Evolutionary conservation across 1,140 invertebrate species (phyloP).

Genomic region (Sweltsa coloradensis): DNA sequence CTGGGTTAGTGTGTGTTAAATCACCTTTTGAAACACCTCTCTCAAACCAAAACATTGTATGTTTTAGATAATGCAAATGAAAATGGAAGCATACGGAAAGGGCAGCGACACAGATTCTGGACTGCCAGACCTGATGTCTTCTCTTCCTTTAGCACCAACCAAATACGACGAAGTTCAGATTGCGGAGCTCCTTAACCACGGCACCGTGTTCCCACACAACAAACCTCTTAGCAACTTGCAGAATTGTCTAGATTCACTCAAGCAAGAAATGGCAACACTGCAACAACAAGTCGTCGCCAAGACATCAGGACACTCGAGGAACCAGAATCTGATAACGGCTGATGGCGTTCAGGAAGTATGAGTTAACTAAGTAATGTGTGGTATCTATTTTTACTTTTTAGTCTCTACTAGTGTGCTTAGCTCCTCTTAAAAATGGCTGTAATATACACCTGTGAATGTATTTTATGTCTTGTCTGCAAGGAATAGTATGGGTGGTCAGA

Average conservation of each 20-base stretch:
- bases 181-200: conserved; percentile 13
- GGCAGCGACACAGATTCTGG: conserved; percentile 7
- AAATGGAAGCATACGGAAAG: conserved; percentile 5
- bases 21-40: too few species aligned
- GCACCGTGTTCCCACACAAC: conserved; percentile 11
- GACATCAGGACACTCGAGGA: conserved; percentile 3
- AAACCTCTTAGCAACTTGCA: conserved; percentile 11
- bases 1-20: too few species aligned
- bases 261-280: conserved; percentile 9
- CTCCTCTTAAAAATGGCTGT: too few species aligned
- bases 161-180: conserved; percentile 20
- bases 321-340: too few species aligned
- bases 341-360: too few species aligned
- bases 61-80: conserved; percentile 8
- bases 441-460: too few species aligned
- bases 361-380: too few species aligned
- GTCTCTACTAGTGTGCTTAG: too few species aligned
- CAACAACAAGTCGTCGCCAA: conserved; percentile 6
- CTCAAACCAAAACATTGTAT: too few species aligned
- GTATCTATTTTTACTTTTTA: too few species aligned
- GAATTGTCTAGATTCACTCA: conserved; percentile 7
- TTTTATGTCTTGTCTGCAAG: too few species aligned
- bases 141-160: conserved; percentile 16
- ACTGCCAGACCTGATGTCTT: conserved; percentile 14
- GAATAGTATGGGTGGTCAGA: too few species aligned